Base-by-base conservation (phyloP, 1,140 invertebrate species). In the Colletes latitarsis region DNA sequence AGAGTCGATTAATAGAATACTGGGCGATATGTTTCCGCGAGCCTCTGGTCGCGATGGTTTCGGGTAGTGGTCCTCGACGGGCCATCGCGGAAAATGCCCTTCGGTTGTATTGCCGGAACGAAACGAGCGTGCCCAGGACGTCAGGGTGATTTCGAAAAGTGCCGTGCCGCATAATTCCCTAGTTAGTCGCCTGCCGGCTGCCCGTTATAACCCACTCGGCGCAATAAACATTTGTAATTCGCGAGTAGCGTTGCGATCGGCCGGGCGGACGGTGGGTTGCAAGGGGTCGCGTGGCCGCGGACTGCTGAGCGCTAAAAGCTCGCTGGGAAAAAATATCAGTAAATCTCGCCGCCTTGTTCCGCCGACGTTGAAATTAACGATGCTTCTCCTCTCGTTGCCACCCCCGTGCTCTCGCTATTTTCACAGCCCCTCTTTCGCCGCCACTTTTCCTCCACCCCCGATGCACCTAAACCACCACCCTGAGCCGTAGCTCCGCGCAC, bases 211-310 rank as follows among this genome's bases (percentile, higher is more conserved):
- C 60, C 70, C 71, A 68, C 80, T 88, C 73, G 78, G 69, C 63
- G 88, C 73, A 83, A 83, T 88, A 83, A 89, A 84, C 81, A 85
- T 88, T 87, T 85, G 88, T 83, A 88, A 89, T 88, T 88, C 83
- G 77, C 81, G 66, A 73, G 82, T 69, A 77, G 71, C 58, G 73
- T 19, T 63, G 57, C 63, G 69, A 75, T 63, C 57, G 70, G 30
- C 30, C 53, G 30, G 21, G 58, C n/a, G n/a, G 58, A 53, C 15
- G 66, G 14, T 14, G 30, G 21, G 41, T 12, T 12, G 15, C 2
- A 30, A 30, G 43, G 30, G 1, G 19, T 21, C 49, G 4, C 4
- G 19, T 14, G 62, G 66, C 41, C 10, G 57, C 8, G 43, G 14
- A 49, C n/a, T 30, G n/a, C 83, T 81, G 78, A 82, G 72, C 84